phyloP scores from a whole-genome alignment of 2,888 invertebrate species.

The Iselma pallidipennis region DNA sequence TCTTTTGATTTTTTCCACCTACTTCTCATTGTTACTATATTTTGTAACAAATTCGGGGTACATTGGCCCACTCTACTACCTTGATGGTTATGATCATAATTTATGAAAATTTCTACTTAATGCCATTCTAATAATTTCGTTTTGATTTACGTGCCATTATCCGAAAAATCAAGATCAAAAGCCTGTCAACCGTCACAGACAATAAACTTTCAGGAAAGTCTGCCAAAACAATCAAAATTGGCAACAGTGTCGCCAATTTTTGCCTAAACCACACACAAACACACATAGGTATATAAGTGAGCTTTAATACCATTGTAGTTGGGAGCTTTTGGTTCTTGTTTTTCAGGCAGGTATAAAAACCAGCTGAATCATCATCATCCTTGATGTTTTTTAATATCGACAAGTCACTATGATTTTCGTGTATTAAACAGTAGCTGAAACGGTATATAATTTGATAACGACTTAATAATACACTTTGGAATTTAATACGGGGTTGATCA shows the following conservation, averaged over 20 bases:
- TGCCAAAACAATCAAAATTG: background rate
- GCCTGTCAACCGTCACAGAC: background rate
- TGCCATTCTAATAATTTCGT: background rate
- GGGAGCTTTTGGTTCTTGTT: background rate
- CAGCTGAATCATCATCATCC: background rate
- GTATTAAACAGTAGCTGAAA: constrained; percentile 45
- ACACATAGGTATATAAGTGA: too few species aligned
- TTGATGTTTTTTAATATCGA: background rate
- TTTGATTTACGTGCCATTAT: background rate
- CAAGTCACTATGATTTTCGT: constrained; percentile 29
- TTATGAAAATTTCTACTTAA: too few species aligned
- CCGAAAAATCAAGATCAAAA: background rate
- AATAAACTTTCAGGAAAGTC: background rate
- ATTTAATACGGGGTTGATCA: constrained; percentile 35
- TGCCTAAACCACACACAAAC: background rate
- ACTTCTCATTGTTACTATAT: background rate
- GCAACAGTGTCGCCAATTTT: background rate
- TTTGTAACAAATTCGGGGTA: background rate
- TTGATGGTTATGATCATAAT: background rate
- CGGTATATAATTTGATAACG: constrained; percentile 42
- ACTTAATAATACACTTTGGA: constrained; percentile 41
- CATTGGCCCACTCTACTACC: background rate
- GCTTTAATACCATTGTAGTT: background rate
- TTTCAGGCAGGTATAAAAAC: background rate
- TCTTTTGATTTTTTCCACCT: background rate